Evolutionary conservation across 2,888 invertebrate species (phyloP).

Genomic region (Drosophila bunnanda): DNA sequence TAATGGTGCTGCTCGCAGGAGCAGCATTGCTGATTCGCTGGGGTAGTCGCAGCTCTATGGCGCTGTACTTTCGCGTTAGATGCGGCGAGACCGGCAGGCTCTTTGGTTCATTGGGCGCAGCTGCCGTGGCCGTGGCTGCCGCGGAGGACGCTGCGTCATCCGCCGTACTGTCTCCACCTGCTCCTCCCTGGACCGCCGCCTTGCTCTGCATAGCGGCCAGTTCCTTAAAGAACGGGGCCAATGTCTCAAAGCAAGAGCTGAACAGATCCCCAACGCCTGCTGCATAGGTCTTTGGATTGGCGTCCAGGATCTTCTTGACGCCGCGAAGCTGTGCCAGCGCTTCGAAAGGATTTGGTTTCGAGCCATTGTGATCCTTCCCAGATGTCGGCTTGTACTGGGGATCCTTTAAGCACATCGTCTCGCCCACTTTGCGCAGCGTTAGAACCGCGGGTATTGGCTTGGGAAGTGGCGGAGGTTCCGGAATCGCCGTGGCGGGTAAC

Average conservation of each 20-base stretch:
- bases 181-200: conserved; percentile 35
- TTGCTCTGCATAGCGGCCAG: conserved; percentile 81
- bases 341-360: conserved; percentile 89
- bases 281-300: conserved; percentile 85
- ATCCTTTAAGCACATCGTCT: conserved; percentile 94
- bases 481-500: conserved; percentile 47
- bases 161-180: conserved; percentile 12
- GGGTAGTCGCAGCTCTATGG: conserved; percentile 80
- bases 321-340: conserved; percentile 91
- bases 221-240: conserved; percentile 87
- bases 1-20: conserved; percentile 17
- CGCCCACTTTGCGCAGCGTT: conserved; percentile 89
- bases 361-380: conserved; percentile 82
- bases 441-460: conserved; percentile 84
- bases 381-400: conserved; percentile 90
- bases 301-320: conserved; percentile 92
- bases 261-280: conserved; percentile 87
- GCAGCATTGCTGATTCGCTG: conserved; percentile 57
- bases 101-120: conserved; percentile 83
- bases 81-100: conserved; percentile 86
- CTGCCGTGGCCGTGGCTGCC: conserved; percentile 3
- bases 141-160: conserved; percentile 5
- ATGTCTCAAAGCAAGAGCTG: conserved; percentile 91
- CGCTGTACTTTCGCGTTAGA: conserved; percentile 83
- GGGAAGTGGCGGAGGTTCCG: conserved; percentile 62